Percentiles rank a stretch among this genome's conserved stretches.
Conservation (phyloP, 2,888 invertebrate genomes). For the Euproctis similis region DNA sequence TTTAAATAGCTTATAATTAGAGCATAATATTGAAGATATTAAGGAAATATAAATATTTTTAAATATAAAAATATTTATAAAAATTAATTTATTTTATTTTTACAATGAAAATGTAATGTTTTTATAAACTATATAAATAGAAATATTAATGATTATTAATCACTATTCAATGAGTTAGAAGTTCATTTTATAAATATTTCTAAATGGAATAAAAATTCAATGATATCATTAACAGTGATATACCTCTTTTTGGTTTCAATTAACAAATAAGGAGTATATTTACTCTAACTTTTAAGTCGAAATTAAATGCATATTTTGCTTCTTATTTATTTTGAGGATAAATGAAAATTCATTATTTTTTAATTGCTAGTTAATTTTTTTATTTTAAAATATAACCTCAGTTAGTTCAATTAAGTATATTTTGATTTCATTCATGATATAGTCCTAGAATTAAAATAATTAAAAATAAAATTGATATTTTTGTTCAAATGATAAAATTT, state of each 20-base stretch:
- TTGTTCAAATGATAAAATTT: slow-evolving; percentile 40
- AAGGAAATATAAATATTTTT: slow-evolving; percentile 32
- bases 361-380: slow-evolving; percentile 62
- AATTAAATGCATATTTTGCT: slow-evolving; percentile 69
- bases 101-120: slow-evolving; percentile 81
- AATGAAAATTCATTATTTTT: slow-evolving; percentile 50
- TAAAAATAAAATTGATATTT: slow-evolving; percentile 58
- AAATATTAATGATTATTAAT: slow-evolving; percentile 65
- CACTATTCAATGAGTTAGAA: slow-evolving; percentile 79
- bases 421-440: slow-evolving; percentile 61
- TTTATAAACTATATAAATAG: slow-evolving; percentile 79
- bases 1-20: slow-evolving; percentile 52
- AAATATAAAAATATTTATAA: slow-evolving; percentile 44
- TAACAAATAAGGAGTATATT: slow-evolving; percentile 70
- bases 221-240: slow-evolving; percentile 80
- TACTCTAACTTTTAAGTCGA: slow-evolving; percentile 62
- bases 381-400: slow-evolving; percentile 58
- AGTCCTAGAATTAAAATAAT: slow-evolving; percentile 68
- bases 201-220: slow-evolving; percentile 74
- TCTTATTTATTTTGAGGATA: slow-evolving; percentile 76
- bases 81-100: slow-evolving; percentile 62
- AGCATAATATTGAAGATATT: slow-evolving; percentile 62
- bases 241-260: slow-evolving; percentile 78
- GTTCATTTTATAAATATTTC: slow-evolving; percentile 70
- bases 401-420: slow-evolving; percentile 55